Conservation (phyloP, 2,113 vertebrate genomes). For the Pygathrix nemaeus region DNA sequence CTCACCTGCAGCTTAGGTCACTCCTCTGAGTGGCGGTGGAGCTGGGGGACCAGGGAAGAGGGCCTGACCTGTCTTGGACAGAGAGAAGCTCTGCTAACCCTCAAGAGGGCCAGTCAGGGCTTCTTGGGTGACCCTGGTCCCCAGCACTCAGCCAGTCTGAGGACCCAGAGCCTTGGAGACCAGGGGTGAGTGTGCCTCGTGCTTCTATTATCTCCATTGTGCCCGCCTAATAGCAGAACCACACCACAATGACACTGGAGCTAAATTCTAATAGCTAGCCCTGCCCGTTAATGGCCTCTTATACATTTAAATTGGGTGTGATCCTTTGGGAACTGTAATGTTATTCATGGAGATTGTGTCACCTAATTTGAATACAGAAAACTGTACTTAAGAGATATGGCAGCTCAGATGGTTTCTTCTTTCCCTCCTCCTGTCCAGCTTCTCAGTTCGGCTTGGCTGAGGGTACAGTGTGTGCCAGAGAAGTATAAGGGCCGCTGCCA, state of each 20-base stretch:
- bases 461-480: neutral
- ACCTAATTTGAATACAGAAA: constrained; percentile 83
- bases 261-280: constrained; percentile 74
- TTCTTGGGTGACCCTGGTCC: neutral
- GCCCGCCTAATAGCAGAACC: constrained; percentile 65
- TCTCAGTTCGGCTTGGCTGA: neutral
- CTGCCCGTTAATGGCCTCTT: constrained; percentile 76
- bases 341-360: constrained; percentile 80
- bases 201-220: constrained; percentile 62
- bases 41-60: neutral
- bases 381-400: constrained; percentile 77
- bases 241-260: constrained; percentile 66
- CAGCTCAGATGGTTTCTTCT: neutral
- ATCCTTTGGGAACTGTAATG: constrained; percentile 83
- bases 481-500: fast-evolving
- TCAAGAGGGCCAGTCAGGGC: neutral
- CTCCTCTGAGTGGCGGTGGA: neutral
- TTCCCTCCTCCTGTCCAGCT: neutral
- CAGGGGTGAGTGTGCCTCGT: constrained; percentile 23
- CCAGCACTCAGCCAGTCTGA: neutral
- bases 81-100: neutral
- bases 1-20: neutral
- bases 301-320: constrained; percentile 79
- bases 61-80: neutral
- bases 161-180: neutral